Conservation (phyloP, 2,888 invertebrate species). For the Zygogramma bicolorata region DNA sequence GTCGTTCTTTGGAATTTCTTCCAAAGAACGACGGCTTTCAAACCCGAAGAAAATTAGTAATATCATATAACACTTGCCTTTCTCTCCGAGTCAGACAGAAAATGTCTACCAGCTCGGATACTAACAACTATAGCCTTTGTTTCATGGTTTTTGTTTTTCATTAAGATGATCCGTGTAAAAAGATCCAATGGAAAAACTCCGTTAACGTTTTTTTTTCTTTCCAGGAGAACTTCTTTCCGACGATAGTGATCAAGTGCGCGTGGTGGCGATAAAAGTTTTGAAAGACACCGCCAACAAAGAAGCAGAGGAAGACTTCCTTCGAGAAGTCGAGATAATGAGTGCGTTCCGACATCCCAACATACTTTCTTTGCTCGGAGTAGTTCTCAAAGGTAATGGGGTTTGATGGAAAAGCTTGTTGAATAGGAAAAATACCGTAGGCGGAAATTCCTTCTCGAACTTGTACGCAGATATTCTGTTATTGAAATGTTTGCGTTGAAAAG, state of each 20-base stretch:
- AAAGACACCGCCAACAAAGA: conserved; percentile 82
- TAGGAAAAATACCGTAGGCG: neutral
- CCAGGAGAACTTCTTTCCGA: conserved; percentile 70
- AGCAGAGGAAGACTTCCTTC: conserved; percentile 83
- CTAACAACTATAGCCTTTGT: too few relatives aligned
- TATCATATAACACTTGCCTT: too few relatives aligned
- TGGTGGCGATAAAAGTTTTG: conserved; percentile 84
- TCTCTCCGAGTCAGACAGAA: too few relatives aligned
- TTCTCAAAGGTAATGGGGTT: conserved; percentile 73
- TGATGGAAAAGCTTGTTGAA: neutral
- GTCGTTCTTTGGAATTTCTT: too few relatives aligned
- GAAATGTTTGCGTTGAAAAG: neutral
- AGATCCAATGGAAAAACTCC: neutral
- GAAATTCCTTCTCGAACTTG: too few relatives aligned
- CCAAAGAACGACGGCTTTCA: too few relatives aligned
- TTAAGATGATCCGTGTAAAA: too few relatives aligned
- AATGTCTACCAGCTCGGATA: too few relatives aligned
- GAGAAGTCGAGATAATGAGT: conserved; percentile 89
- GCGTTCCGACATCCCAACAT: conserved; percentile 85
- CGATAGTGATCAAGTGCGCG: conserved; percentile 63
- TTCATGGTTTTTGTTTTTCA: too few relatives aligned
- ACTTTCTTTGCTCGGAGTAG: conserved; percentile 82
- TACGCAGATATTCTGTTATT: neutral
- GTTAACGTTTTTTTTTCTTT: neutral
- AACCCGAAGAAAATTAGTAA: too few relatives aligned